Evolutionary conservation across 1,140 invertebrate species (phyloP).

Genomic region (Hypsibius dujardini): DNA sequence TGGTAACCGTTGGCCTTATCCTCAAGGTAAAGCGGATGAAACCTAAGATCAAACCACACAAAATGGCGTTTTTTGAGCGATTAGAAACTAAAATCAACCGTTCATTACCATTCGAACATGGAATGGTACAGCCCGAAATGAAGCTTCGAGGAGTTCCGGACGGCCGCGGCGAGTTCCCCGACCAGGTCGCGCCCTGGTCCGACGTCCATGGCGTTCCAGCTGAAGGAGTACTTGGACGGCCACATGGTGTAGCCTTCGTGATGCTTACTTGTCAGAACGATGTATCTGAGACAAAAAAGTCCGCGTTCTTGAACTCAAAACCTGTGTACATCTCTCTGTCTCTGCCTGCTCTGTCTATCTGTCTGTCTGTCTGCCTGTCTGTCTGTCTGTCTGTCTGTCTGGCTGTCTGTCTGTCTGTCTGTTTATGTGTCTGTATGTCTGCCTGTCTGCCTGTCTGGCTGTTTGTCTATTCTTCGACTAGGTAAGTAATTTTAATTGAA

Average conservation of each 20-base stretch:
- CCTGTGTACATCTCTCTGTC: no score
- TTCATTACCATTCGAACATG: slow-evolving; percentile 32
- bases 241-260: slow-evolving; percentile 36
- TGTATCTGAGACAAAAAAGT: slow-evolving; percentile 28
- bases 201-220: slow-evolving; percentile 32
- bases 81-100: background rate
- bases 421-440: no score
- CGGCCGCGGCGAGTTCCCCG: slow-evolving; percentile 28
- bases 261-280: slow-evolving; percentile 31
- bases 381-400: no score
- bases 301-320: no score
- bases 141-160: slow-evolving; percentile 26
- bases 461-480: no score
- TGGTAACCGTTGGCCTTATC: slow-evolving; percentile 28
- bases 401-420: no score
- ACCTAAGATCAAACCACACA: slow-evolving; percentile 24
- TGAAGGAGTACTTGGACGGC: slow-evolving; percentile 54
- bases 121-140: slow-evolving; percentile 31
- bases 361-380: no score
- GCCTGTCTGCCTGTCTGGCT: no score
- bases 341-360: no score
- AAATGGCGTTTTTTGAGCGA: background rate
- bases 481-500: no score
- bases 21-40: slow-evolving; percentile 29
- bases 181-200: slow-evolving; percentile 30